Conservation (phyloP, 2,113 vertebrate genomes). For the Antechinus flavipes region DNA sequence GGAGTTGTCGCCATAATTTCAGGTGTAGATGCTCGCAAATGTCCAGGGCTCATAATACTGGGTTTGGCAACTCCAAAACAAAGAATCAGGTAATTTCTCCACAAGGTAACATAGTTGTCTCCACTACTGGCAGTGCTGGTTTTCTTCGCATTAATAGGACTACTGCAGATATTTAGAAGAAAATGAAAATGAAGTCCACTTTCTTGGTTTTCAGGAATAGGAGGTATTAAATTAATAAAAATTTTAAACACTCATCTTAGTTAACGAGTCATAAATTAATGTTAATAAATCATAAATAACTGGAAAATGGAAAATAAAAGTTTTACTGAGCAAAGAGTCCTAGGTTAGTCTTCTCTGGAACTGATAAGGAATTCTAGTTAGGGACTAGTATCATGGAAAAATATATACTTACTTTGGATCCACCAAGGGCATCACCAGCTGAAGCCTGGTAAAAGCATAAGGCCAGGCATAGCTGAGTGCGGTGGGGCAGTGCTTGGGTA, state of each 20-base stretch:
- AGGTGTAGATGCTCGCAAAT: slow-evolving; percentile 95
- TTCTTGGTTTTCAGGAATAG: slow-evolving; percentile 47
- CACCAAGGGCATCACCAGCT: slow-evolving; percentile 95
- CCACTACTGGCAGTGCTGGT: slow-evolving; percentile 92
- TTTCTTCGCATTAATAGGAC: slow-evolving; percentile 98
- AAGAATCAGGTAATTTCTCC: slow-evolving; percentile 98
- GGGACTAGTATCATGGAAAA: neutral
- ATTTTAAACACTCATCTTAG: neutral
- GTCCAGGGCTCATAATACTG: slow-evolving; percentile 98
- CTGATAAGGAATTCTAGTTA: neutral
- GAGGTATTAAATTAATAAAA: neutral
- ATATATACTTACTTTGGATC: slow-evolving; percentile 93
- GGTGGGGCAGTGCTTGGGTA: slow-evolving; percentile 96
- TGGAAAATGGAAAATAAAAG: neutral
- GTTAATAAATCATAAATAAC: neutral
- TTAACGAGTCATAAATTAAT: neutral
- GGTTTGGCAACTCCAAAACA: slow-evolving; percentile 98
- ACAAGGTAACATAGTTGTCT: slow-evolving; percentile 96
- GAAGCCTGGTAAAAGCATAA: slow-evolving; percentile 95
- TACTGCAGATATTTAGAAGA: slow-evolving; percentile 85
- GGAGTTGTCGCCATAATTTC: slow-evolving; percentile 98
- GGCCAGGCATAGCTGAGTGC: slow-evolving; percentile 99
- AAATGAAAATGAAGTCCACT: neutral
- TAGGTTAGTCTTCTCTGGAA: neutral
- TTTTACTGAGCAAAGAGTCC: slow-evolving; percentile 17